A percentile compares a stretch with the other conserved stretches of the same genome.
Evolutionary conservation across 2,888 invertebrate species (phyloP).

Genomic region (Galerucella nymphaeae): DNA sequence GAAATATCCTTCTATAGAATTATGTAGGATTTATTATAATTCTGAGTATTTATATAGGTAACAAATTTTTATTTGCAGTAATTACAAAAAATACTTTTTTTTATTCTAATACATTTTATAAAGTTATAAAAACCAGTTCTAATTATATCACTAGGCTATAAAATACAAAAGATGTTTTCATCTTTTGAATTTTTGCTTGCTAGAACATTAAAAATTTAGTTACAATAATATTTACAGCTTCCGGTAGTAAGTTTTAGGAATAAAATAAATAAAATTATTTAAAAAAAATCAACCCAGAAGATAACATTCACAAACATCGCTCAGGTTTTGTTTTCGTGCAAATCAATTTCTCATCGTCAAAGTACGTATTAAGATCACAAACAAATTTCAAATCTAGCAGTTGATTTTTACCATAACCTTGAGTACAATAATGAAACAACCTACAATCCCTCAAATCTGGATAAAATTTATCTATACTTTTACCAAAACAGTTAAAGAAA

Average conservation of each 20-base stretch:
- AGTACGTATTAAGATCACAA: slow-evolving; percentile 70
- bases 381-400: slow-evolving; percentile 71
- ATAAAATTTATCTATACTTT: slow-evolving; percentile 69
- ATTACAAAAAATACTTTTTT: slow-evolving; percentile 49
- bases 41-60: slow-evolving; percentile 56
- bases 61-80: slow-evolving; percentile 53
- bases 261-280: background rate
- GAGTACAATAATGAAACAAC: slow-evolving; percentile 72
- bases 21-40: slow-evolving; percentile 42
- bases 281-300: background rate
- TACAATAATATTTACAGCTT: slow-evolving; percentile 34
- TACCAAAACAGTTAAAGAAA: slow-evolving; percentile 69
- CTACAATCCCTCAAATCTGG: slow-evolving; percentile 70
- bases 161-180: background rate
- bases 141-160: background rate
- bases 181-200: background rate
- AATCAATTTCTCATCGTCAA: slow-evolving; percentile 67
- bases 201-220: slow-evolving; percentile 7
- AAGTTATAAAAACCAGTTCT: slow-evolving; percentile 32
- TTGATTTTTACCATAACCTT: slow-evolving; percentile 69
- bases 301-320: slow-evolving; percentile 59
- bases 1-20: slow-evolving; percentile 44
- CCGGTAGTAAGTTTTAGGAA: background rate
- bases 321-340: slow-evolving; percentile 64
- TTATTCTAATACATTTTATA: slow-evolving; percentile 29